Conservation (phyloP, 2,113 vertebrate species). For the Phylloscopus trochiloides region DNA sequence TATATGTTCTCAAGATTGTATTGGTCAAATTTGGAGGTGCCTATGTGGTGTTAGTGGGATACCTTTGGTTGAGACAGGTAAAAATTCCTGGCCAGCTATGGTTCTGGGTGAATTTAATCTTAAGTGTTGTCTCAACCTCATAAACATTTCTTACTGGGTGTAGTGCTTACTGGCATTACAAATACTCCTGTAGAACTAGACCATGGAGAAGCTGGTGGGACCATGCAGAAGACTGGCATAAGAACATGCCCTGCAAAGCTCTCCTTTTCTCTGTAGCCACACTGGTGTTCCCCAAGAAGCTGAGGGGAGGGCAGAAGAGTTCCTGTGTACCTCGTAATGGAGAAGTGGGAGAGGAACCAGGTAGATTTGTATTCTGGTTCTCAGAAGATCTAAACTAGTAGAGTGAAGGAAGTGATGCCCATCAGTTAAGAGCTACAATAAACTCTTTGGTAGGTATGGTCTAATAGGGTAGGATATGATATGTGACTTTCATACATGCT, state of each 20-base stretch:
- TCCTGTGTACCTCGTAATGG: not conserved
- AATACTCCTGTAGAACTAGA: not conserved
- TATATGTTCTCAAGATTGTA: not conserved
- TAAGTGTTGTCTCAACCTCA: not conserved
- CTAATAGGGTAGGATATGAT: not conserved
- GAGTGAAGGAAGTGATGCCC: not conserved
- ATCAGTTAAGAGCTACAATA: not conserved
- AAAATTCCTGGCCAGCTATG: not conserved
- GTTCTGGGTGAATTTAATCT: not conserved
- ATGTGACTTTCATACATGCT: not conserved
- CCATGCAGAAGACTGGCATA: not conserved
- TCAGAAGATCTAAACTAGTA: not conserved
- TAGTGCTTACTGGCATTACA: not conserved
- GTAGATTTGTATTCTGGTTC: not conserved
- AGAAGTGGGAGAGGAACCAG: not conserved
- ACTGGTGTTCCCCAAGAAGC: not conserved
- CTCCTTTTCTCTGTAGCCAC: not conserved
- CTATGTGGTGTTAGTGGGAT: not conserved
- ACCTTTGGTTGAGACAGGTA: not conserved
- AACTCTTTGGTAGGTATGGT: not conserved
- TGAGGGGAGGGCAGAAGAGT: not conserved
- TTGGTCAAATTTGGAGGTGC: not conserved
- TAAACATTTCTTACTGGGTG: not conserved
- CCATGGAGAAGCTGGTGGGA: not conserved
- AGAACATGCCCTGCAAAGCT: not conserved